phyloP scores from a whole-genome alignment of 92 coral and sea anemone species.

The Phenganax stokvisi region DNA sequence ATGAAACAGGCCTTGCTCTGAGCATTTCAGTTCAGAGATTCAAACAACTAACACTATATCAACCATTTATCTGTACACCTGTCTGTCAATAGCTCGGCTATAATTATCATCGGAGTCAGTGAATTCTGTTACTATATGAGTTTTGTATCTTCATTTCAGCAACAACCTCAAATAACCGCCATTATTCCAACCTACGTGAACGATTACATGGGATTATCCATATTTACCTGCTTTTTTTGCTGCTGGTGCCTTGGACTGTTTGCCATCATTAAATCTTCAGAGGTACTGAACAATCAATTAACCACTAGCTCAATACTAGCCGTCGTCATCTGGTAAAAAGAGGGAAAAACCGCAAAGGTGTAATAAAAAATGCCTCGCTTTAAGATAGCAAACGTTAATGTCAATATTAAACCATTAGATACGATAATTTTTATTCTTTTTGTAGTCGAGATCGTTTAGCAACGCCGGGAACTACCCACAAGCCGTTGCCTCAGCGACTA shows the following conservation, averaged over 20 bases:
- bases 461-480: constrained; percentile 4
- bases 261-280: constrained; percentile 71
- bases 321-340: no score
- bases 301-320: no score
- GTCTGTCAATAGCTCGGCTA: no score
- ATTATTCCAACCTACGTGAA: neutral
- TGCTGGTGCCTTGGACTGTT: constrained; percentile 78
- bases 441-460: neutral
- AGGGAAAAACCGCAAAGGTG: neutral
- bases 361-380: neutral
- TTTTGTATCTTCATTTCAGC: neutral
- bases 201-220: constrained; percentile 63
- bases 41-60: no score
- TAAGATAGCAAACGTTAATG: neutral
- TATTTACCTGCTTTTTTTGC: constrained; percentile 85
- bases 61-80: no score
- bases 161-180: constrained; percentile 4
- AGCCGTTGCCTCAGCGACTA: constrained; percentile 5
- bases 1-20: no score
- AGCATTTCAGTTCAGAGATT: no score
- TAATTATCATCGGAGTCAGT: no score
- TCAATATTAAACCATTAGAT: no score
- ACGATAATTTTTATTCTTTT: neutral
- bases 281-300: constrained; percentile 38
- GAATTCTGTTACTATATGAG: neutral